Evolutionary conservation across 2,888 invertebrate species (phyloP).

Genomic region (Heteropelma amictum): DNA sequence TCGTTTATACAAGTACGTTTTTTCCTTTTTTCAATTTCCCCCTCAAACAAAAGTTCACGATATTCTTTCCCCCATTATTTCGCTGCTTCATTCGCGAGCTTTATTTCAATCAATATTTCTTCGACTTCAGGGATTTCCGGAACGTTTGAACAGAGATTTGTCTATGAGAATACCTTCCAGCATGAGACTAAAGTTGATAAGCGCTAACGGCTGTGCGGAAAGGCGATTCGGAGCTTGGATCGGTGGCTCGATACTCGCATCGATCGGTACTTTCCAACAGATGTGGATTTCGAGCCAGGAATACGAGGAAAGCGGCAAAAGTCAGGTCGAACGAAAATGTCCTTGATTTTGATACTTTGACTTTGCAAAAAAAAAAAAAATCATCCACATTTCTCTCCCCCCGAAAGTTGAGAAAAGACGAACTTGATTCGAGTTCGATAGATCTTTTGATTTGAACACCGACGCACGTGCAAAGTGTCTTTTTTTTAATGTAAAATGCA

Average conservation of each 20-base stretch:
- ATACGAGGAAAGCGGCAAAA: slow-evolving; percentile 98
- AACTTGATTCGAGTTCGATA: neutral
- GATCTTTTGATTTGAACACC: neutral
- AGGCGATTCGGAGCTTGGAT: slow-evolving; percentile 98
- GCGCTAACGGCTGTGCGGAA: slow-evolving; percentile 94
- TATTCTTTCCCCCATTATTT: neutral
- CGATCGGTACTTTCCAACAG: slow-evolving; percentile 99
- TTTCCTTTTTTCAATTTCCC: neutral
- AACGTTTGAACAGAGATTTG: slow-evolving; percentile 92
- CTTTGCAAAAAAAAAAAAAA: neutral
- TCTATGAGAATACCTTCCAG: slow-evolving; percentile 93
- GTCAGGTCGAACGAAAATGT: slow-evolving; percentile 97
- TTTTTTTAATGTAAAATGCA: no score
- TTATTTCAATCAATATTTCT: no score
- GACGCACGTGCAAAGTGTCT: no score
- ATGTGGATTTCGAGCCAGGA: slow-evolving; percentile 99
- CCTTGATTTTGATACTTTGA: slow-evolving; percentile 81
- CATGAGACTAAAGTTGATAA: slow-evolving; percentile 95
- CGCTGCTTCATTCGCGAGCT: no score
- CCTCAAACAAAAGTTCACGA: neutral
- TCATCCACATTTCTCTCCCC: neutral
- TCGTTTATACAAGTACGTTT: slow-evolving; percentile 86
- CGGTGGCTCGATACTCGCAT: slow-evolving; percentile 98
- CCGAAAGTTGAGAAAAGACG: neutral
- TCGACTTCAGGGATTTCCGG: slow-evolving; percentile 91